Base-by-base conservation (phyloP, 2,888 invertebrate genomes). In the Luperina testacea region DNA sequence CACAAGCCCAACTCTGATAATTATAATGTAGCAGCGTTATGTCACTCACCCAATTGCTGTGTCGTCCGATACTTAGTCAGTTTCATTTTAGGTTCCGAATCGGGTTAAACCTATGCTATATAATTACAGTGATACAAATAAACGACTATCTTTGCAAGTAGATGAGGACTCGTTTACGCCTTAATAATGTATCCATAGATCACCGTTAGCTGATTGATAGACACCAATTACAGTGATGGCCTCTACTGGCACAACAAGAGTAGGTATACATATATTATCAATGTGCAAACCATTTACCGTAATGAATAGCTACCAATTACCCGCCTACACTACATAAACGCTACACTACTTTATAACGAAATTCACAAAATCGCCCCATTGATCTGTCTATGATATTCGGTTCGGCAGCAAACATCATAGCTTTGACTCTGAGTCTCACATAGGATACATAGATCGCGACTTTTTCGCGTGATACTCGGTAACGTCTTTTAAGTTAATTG, bases 271-370 rank as follows among this genome's bases (percentile, higher is more conserved):
- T n/a, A n/a, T n/a, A n/a, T n/a, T 48, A 78, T 72, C 67, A 59
- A 71, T 78, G 72, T 81, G 69, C 27, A 63, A 81, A 85, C 77
- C 78, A 77, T 81, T 84, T 75, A 81, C 48, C 13, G 53, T 81
- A 85, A 84, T 77, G 70, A 85, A 82, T 74, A 67, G 64, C 73
- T 48, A 67, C 42, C 64, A 75, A 78, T 85, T 68, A 76, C 68
- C 67, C 64, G 57, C 82, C 75, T 75, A 85, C 75, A 63, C 72
- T 64, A 69, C 51, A 64, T 77, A 68, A 80, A 80, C 61, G 38
- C 17, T 38, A 57, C 17, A 57, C 27, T 57, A 57, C 48, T 38
- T 69, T 38, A 51, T 7, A 67, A 45, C 15, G 51, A 64, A 77
- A 64, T 57, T 64, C 13, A 53, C 27, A 27, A 38, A 83, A 64